Evolutionary conservation across 1,140 invertebrate species (phyloP).

Genomic region (Lethrus apterus): DNA sequence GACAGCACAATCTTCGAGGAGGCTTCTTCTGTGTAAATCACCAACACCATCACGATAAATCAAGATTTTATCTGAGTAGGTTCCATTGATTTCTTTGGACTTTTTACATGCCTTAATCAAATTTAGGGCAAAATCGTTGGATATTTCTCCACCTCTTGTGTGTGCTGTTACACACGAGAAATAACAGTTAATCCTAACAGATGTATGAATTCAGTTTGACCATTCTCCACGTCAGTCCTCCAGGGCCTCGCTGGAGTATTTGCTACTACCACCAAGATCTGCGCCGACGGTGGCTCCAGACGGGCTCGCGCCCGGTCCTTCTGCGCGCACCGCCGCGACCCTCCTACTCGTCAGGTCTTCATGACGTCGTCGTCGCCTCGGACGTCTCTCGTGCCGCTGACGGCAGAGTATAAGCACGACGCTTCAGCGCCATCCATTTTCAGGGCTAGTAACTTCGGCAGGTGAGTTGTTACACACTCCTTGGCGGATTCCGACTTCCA

Average conservation of each 20-base stretch:
- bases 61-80: no score
- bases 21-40: no score
- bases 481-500: constrained; percentile 85
- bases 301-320: constrained; percentile 68
- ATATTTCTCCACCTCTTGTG: no score
- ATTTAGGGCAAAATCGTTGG: no score
- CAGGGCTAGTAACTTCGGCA: constrained; percentile 80
- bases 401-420: constrained; percentile 48
- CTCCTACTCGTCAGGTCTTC: constrained; percentile 63
- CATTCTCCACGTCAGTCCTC: constrained; percentile 84
- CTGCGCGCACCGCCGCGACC: constrained; percentile 63
- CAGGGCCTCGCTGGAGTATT: constrained; percentile 77
- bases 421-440: constrained; percentile 84
- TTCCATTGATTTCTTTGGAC: no score
- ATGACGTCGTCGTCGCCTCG: neutral
- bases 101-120: no score
- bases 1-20: no score
- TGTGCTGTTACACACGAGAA: no score
- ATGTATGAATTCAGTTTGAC: no score
- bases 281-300: constrained; percentile 71
- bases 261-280: constrained; percentile 86
- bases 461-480: constrained; percentile 85
- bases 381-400: constrained; percentile 33
- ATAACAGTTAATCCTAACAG: no score
- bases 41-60: no score